These are phyloP conservation scores for Meloe dianella DNA, from an alignment of 2,888 invertebrate species.

Conservation along the genomic window DNA sequence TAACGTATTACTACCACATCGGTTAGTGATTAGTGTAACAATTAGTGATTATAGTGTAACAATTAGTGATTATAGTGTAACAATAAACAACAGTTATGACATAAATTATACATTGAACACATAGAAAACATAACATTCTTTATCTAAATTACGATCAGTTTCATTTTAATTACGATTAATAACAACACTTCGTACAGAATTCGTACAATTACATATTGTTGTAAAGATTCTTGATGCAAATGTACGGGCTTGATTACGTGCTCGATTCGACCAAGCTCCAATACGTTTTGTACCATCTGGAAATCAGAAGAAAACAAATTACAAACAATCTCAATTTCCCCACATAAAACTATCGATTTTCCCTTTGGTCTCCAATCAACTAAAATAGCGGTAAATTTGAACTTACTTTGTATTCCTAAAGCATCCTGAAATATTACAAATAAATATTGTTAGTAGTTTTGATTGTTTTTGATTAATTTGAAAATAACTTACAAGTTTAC, in stretches of 20 bases:
- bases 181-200: slow-evolving; percentile 54
- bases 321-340: too few species aligned
- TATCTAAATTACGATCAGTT: not conserved
- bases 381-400: too few species aligned
- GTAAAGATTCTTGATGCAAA: slow-evolving; percentile 58
- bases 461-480: not conserved
- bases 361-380: not conserved
- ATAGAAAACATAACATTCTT: not conserved
- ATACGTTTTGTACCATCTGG: slow-evolving; percentile 58
- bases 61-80: too few species aligned
- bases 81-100: not conserved
- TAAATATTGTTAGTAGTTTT: slow-evolving; percentile 5
- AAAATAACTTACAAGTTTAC: slow-evolving; percentile 50
- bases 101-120: not conserved
- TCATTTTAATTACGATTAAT: slow-evolving; percentile 37
- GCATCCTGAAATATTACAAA: slow-evolving; percentile 41
- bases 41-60: too few species aligned
- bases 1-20: too few species aligned
- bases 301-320: slow-evolving; percentile 33
- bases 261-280: slow-evolving; percentile 57
- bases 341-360: too few species aligned
- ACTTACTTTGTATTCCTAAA: slow-evolving; percentile 55
- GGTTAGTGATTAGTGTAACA: too few species aligned
- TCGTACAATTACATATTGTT: slow-evolving; percentile 60
- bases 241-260: slow-evolving; percentile 56